phyloP scores from a whole-genome alignment of 1,140 invertebrate genomes.

The Conus betulinus region DNA sequence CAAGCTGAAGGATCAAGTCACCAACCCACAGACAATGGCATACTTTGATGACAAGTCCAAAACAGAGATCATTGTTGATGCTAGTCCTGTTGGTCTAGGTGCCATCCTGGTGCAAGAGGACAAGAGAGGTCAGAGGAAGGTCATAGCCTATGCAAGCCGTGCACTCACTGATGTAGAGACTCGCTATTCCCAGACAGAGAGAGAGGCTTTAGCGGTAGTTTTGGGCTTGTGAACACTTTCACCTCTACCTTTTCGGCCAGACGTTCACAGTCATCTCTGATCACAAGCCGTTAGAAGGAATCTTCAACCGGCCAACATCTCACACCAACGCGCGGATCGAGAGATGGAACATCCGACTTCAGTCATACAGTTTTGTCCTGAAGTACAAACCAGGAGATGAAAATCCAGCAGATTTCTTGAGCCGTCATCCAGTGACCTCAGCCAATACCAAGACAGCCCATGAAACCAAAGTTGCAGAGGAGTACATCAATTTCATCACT shows the following conservation, averaged over 20 bases:
- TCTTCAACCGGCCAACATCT: background rate
- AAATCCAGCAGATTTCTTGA: constrained; percentile 14
- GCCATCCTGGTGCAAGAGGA: constrained; percentile 1
- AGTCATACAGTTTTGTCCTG: background rate
- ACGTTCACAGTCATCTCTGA: no score
- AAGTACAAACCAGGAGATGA: background rate
- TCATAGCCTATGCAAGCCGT: constrained; percentile 2
- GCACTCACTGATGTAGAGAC: constrained; percentile 18
- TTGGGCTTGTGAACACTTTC: no score
- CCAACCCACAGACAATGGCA: background rate
- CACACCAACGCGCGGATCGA: background rate
- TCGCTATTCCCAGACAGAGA: constrained; percentile 16
- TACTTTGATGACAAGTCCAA: background rate
- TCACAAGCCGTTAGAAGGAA: background rate
- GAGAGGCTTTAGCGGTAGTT: background rate
- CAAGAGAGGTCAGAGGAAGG: background rate
- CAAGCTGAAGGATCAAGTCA: background rate
- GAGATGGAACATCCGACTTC: background rate
- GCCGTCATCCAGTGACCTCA: background rate
- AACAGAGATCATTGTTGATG: constrained; percentile 16
- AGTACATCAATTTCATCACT: constrained; percentile 43
- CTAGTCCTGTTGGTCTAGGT: background rate
- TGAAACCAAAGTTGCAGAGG: constrained; percentile 40
- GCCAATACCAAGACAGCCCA: no score
- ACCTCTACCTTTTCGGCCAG: no score